Evolutionary conservation across 2,797 vertebrate species (phyloP).

Genomic region (Knipowitschia caucasica): DNA sequence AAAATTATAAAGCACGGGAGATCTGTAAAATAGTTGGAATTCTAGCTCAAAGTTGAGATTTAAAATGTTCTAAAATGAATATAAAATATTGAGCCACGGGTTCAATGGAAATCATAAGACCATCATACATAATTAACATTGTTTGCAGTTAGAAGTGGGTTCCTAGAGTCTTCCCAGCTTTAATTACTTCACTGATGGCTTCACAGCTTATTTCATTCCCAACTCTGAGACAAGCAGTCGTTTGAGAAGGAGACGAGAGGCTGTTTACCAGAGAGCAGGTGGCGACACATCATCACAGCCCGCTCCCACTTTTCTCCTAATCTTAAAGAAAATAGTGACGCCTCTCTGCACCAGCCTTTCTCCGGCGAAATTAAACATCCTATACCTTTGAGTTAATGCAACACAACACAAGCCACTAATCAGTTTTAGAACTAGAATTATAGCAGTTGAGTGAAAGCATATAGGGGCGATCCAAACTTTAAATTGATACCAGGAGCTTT

Average conservation of each 20-base stretch:
- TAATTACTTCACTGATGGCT: background rate
- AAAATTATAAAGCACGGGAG: no score
- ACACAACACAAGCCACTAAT: slow-evolving; percentile 10
- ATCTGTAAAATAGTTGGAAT: no score
- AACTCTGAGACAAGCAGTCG: slow-evolving; percentile 23
- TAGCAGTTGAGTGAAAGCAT: slow-evolving; percentile 1
- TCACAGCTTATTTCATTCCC: slow-evolving; percentile 11
- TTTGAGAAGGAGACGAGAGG: slow-evolving; percentile 19
- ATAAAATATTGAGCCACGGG: no score
- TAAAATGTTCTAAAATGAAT: no score
- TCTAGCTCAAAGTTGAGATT: no score
- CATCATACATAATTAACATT: background rate
- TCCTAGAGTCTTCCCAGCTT: no score
- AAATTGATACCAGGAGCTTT: slow-evolving; percentile 10
- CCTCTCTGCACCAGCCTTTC: background rate
- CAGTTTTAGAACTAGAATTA: background rate
- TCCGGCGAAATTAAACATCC: slow-evolving; percentile 8
- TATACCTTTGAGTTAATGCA: slow-evolving; percentile 4
- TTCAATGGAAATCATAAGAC: no score
- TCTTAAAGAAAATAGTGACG: slow-evolving; percentile 16
- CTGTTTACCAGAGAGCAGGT: slow-evolving; percentile 46
- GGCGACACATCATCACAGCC: slow-evolving; percentile 33
- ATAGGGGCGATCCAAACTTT: slow-evolving; percentile 5
- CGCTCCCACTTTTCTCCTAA: slow-evolving; percentile 33
- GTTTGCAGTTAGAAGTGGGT: no score